phyloP scores from a whole-genome alignment of 2,888 invertebrate genomes.

The Drosophila lacicola region DNA sequence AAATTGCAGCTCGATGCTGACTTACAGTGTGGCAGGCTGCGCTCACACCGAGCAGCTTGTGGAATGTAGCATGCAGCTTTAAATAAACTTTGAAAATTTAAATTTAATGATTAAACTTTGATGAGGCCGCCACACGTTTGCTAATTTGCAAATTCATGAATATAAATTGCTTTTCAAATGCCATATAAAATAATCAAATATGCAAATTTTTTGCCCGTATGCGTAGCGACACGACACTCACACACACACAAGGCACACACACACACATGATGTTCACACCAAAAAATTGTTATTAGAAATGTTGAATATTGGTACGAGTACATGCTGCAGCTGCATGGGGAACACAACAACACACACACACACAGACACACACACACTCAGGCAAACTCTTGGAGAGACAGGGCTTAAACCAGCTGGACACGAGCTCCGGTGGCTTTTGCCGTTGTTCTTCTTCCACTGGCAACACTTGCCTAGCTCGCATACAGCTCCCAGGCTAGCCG shows the following conservation, averaged over 20 bases:
- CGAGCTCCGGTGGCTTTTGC: constrained; percentile 21
- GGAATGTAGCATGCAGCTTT: constrained; percentile 6
- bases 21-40: constrained; percentile 37
- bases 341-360: neutral
- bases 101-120: constrained; percentile 47
- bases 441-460: constrained; percentile 11
- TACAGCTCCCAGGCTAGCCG: neutral
- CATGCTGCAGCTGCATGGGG: constrained; percentile 17
- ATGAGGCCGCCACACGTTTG: constrained; percentile 34
- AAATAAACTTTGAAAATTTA: constrained; percentile 12
- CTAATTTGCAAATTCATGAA: constrained; percentile 75
- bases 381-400: neutral
- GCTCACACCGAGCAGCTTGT: neutral
- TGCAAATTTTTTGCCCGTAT: constrained; percentile 60
- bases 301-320: constrained; percentile 29
- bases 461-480: constrained; percentile 27
- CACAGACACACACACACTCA: neutral
- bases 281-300: constrained; percentile 60
- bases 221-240: constrained; percentile 18
- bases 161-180: constrained; percentile 74
- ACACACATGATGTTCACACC: constrained; percentile 37
- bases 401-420: constrained; percentile 12
- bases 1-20: constrained; percentile 19
- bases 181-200: constrained; percentile 76
- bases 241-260: constrained; percentile 9